Base-by-base conservation (phyloP, 2,113 vertebrate species). In the Trogon surrucura region DNA sequence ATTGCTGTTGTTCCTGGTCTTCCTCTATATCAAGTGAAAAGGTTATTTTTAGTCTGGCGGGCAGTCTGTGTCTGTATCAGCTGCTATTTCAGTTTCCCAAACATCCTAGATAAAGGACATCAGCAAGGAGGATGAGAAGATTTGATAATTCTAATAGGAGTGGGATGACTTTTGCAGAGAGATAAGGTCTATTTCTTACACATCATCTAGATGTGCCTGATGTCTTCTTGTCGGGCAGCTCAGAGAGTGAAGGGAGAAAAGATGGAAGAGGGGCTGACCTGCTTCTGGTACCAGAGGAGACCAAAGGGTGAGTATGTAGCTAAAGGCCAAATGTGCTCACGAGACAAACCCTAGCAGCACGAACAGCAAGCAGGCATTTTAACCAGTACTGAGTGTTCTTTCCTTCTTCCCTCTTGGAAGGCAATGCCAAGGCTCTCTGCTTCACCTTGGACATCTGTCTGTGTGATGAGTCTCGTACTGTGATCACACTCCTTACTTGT, bases 391-490 rank as follows among this genome's bases (percentile, higher is more conserved):
- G 45, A 69, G 10, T 17, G 21, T 57, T 61, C 50, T 74, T 69
- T 62, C 27, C 71, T 61, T 50, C 15, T 66, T 81, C 32, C 38
- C 22, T 90, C n/a, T 34, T 2, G 1, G 69, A 69, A 81, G 36
- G 45, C 51, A 78, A 38, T 1, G 0, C 7, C 56, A 29, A 72
- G 80, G 15, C 13, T 11, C 15, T 27, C 12, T 14, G 26, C 23
- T 50, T 64, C 53, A 22, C 12, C 51, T 60, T 34, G 61, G 61
- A 54, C 45, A 38, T 27, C 13, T 29, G 26, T 22, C 14, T 80
- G 34, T 1, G 0, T 0, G 0, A n/a, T 16, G 47, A 34, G 27
- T 75, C 26, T 48, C 30, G 2, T 26, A 4, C 18, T 38, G 38
- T 14, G 41, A 12, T 60, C 23, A 1, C 10, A 27, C 30, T 41